phyloP scores from a whole-genome alignment of 2,113 vertebrate species.

The Tyto alba region DNA sequence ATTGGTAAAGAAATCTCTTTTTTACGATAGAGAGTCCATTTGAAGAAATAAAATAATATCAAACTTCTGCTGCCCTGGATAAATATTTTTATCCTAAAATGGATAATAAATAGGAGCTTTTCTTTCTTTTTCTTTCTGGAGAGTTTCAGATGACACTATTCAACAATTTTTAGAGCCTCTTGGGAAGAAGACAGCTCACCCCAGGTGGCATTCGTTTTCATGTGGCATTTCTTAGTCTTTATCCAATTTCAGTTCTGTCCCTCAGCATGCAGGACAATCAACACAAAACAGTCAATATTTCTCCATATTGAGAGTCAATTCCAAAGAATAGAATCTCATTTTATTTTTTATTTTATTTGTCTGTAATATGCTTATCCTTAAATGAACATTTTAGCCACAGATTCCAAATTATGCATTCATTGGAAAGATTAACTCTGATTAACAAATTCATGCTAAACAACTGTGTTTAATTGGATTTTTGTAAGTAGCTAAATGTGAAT shows the following conservation, averaged over 20 bases:
- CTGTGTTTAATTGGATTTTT: constrained; percentile 81
- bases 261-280: constrained; percentile 28
- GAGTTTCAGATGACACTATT: neutral
- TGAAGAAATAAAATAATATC: neutral
- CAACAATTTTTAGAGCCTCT: constrained; percentile 12
- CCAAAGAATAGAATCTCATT: constrained; percentile 15
- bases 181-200: neutral
- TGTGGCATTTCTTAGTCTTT: constrained; percentile 12
- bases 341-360: constrained; percentile 43
- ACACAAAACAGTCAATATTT: constrained; percentile 26
- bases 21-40: neutral
- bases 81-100: neutral
- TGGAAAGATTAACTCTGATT: constrained; percentile 80
- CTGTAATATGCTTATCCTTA: constrained; percentile 62
- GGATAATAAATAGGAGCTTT: neutral
- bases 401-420: constrained; percentile 78
- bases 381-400: constrained; percentile 72
- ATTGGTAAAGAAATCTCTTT: neutral
- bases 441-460: constrained; percentile 79
- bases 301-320: constrained; percentile 30
- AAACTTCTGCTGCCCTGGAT: neutral
- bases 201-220: constrained; percentile 6
- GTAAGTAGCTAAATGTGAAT: constrained; percentile 72
- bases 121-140: neutral
- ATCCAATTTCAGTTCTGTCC: constrained; percentile 25